phyloP scores from a whole-genome alignment of 2,888 invertebrate species.

The Maniola hyperantus region DNA sequence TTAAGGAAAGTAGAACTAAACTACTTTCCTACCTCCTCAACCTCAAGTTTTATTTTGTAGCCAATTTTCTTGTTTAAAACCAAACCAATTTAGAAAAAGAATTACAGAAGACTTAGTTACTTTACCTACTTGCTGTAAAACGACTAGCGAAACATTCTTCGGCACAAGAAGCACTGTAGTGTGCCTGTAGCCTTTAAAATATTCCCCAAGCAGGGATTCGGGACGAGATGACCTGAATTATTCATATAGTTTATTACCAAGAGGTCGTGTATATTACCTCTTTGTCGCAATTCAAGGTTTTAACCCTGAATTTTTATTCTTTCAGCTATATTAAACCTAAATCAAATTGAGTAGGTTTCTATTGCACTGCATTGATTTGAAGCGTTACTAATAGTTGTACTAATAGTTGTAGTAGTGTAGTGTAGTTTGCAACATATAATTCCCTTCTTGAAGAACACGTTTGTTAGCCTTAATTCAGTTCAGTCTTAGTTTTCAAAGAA shows the following conservation, averaged over 20 bases:
- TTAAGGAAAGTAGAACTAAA: no score
- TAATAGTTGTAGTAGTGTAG: no score
- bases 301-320: neutral
- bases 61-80: neutral
- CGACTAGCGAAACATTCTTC: neutral
- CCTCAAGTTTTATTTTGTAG: neutral
- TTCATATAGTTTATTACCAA: slow-evolving; percentile 5
- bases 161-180: neutral
- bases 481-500: no score
- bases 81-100: no score
- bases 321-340: neutral
- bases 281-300: neutral
- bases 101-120: neutral
- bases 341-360: no score
- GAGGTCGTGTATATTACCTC: slow-evolving; percentile 6
- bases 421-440: no score
- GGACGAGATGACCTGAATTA: slow-evolving; percentile 14
- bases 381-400: no score
- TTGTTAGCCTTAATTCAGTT: no score
- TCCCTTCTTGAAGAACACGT: no score
- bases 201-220: slow-evolving; percentile 1
- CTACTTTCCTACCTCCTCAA: no score
- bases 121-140: neutral
- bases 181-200: slow-evolving; percentile 1
- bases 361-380: no score